A percentile compares a stretch with the other conserved stretches of the same genome.
Conservation (phyloP, 2,888 invertebrate species). For the Eustalomyia histrio region DNA sequence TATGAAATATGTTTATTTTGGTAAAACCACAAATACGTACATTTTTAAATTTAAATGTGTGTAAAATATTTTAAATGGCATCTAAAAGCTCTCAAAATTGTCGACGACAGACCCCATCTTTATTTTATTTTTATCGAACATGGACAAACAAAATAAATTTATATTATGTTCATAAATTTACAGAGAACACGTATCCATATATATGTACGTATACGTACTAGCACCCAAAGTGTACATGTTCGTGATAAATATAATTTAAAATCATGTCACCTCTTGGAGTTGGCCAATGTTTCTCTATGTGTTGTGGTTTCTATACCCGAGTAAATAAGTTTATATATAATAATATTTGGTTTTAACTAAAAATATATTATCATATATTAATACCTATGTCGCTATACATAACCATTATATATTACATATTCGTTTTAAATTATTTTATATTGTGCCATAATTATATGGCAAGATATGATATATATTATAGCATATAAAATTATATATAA, state of each 20-base stretch:
- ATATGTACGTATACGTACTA: slow-evolving; percentile 12
- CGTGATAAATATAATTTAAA: slow-evolving; percentile 13
- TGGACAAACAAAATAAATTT: slow-evolving; percentile 74
- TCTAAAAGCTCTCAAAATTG: slow-evolving; percentile 29
- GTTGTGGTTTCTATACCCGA: slow-evolving; percentile 22
- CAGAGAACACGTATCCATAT: slow-evolving; percentile 53
- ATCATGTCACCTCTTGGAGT: slow-evolving; percentile 5
- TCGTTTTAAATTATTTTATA: too few relatives aligned
- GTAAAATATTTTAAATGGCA: slow-evolving; percentile 12
- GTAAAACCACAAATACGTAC: neutral
- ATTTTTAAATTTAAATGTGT: neutral
- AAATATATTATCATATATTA: too few relatives aligned
- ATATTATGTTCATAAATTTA: slow-evolving; percentile 78
- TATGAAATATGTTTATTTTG: neutral
- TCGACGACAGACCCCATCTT: slow-evolving; percentile 9
- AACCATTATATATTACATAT: too few relatives aligned
- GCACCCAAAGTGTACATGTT: neutral
- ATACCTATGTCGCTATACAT: too few relatives aligned
- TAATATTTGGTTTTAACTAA: too few relatives aligned
- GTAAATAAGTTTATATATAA: too few relatives aligned
- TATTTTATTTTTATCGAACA: slow-evolving; percentile 25
- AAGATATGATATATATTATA: too few relatives aligned
- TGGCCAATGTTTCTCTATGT: slow-evolving; percentile 5
- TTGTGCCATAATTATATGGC: too few relatives aligned
- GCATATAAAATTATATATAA: too few relatives aligned